Conservation (phyloP, 2,888 invertebrate genomes). For the Ashinkailepas kermadecensis region DNA sequence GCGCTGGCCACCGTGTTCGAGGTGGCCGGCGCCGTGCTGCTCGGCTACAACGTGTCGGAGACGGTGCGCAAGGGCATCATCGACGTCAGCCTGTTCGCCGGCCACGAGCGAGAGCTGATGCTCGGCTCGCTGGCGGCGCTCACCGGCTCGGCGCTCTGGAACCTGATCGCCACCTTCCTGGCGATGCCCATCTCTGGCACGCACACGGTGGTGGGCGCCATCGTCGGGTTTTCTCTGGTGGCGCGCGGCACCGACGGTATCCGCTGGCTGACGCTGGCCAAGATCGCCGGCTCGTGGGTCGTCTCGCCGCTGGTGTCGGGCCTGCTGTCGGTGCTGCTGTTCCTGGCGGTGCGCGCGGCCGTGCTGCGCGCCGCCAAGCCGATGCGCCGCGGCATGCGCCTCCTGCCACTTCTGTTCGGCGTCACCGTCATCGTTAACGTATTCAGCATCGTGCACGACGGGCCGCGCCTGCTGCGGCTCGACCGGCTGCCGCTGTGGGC, state of each 20-base stretch:
- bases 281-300: constrained; percentile 92
- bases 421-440: constrained; percentile 85
- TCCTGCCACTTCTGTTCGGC: constrained; percentile 88
- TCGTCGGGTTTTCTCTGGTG: constrained; percentile 91
- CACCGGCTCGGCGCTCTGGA: constrained; percentile 73
- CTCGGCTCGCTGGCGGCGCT: constrained; percentile 86
- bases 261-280: constrained; percentile 70
- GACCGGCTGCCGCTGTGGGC: constrained; percentile 82
- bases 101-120: constrained; percentile 72
- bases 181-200: constrained; percentile 96
- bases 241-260: constrained; percentile 77
- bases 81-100: constrained; percentile 73
- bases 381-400: constrained; percentile 68
- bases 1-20: constrained; percentile 53
- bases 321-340: constrained; percentile 70
- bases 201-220: constrained; percentile 97
- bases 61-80: constrained; percentile 97
- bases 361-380: constrained; percentile 71
- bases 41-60: constrained; percentile 81
- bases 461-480: constrained; percentile 83
- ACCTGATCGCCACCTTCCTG: constrained; percentile 88
- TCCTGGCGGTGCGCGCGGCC: constrained; percentile 66
- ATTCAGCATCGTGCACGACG: constrained; percentile 87
- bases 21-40: constrained; percentile 49
- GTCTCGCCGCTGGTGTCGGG: constrained; percentile 92